phyloP scores from a whole-genome alignment of 2,797 vertebrate genomes.

The Poecilia gillii region DNA sequence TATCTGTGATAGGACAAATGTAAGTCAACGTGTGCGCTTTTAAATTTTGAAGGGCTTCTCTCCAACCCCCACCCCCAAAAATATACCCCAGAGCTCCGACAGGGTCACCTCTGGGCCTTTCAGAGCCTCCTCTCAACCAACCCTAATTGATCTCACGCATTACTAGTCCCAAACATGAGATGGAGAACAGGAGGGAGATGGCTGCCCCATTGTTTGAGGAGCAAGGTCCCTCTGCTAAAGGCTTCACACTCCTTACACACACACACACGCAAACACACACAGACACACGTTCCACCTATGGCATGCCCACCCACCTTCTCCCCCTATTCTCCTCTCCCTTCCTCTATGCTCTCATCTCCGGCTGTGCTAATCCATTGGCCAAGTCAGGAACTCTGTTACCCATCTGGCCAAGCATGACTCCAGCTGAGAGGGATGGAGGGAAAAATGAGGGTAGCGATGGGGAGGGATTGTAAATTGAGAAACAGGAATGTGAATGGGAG shows the following conservation, averaged over 20 bases:
- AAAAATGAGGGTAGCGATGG: constrained; percentile 40
- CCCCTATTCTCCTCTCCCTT: constrained; percentile 49
- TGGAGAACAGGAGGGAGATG: constrained; percentile 74
- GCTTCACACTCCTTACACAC: constrained; percentile 45
- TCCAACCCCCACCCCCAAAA: constrained; percentile 51
- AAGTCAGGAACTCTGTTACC: constrained; percentile 79
- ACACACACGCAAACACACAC: constrained; percentile 20
- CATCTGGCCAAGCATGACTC: constrained; percentile 77
- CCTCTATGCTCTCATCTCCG: constrained; percentile 67
- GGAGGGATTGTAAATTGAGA: constrained; percentile 34
- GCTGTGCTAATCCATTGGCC: constrained; percentile 77
- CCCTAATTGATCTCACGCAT: constrained; percentile 89
- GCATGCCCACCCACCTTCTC: constrained; percentile 69
- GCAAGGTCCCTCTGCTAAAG: constrained; percentile 59
- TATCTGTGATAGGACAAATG: constrained; percentile 33
- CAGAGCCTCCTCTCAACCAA: constrained; percentile 88
- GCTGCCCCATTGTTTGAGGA: constrained; percentile 74
- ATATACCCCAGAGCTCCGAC: constrained; percentile 74
- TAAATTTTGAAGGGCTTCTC: constrained; percentile 57
- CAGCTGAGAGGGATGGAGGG: constrained; percentile 66
- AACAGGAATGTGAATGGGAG: constrained; percentile 21
- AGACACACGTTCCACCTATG: constrained; percentile 46
- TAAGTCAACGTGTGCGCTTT: constrained; percentile 45
- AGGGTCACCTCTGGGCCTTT: constrained; percentile 87
- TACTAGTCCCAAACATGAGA: constrained; percentile 88